Evolutionary conservation across 2,113 vertebrate species (phyloP).

Genomic region (Varanus salvator): DNA sequence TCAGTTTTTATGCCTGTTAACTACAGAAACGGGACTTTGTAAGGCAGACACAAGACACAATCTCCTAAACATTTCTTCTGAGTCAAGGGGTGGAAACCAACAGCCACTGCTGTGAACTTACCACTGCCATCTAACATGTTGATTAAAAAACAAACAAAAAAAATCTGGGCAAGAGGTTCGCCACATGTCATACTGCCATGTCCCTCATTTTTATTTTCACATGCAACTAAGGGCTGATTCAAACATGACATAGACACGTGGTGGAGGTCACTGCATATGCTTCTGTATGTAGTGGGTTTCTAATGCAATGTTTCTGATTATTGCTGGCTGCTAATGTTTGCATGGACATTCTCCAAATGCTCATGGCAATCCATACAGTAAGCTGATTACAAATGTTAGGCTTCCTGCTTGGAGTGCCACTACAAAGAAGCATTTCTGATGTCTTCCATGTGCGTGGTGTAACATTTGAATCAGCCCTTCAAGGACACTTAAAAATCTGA

Average conservation of each 20-base stretch:
- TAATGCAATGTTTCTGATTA: background rate
- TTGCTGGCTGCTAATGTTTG: background rate
- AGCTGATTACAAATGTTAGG: background rate
- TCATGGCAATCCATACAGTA: background rate
- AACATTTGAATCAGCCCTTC: background rate
- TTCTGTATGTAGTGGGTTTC: background rate
- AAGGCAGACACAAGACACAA: background rate
- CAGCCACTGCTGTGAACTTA: background rate
- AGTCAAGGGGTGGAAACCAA: background rate
- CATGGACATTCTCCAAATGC: background rate
- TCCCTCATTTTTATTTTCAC: slow-evolving; percentile 28
- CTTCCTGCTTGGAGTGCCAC: background rate
- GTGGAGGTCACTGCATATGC: background rate
- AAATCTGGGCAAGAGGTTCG: slow-evolving; percentile 46
- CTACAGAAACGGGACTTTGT: no score
- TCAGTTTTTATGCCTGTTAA: background rate
- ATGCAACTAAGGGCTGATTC: background rate
- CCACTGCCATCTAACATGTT: slow-evolving; percentile 37
- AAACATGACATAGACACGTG: background rate
- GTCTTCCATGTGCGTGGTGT: background rate
- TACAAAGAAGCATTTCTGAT: background rate
- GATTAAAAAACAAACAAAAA: slow-evolving; percentile 53
- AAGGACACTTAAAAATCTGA: background rate
- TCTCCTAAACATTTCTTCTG: background rate
- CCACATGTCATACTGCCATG: slow-evolving; percentile 22